Conservation (phyloP, 1,140 invertebrate species). For the Bradysia coprophila region DNA sequence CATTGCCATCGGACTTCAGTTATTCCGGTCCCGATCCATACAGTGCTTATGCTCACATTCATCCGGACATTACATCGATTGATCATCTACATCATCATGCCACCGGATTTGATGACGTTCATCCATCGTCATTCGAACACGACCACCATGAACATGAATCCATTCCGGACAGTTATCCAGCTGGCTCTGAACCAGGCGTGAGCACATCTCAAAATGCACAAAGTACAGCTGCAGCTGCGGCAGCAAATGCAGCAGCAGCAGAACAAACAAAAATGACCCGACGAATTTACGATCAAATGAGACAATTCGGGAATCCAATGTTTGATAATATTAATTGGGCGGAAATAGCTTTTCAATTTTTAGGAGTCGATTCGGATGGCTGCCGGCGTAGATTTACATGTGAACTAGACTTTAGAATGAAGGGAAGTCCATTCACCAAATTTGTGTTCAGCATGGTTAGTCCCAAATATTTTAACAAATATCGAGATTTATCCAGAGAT, state of each 20-base stretch:
- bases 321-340: background rate
- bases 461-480: background rate
- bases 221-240: background rate
- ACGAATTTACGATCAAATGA: background rate
- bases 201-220: background rate
- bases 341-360: constrained; percentile 1
- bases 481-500: background rate
- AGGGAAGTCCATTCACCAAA: background rate
- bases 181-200: background rate
- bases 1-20: no score
- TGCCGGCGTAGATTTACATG: background rate
- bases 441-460: background rate
- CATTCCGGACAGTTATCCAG: background rate
- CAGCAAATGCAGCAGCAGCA: background rate
- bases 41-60: background rate
- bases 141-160: background rate
- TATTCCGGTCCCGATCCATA: background rate
- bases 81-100: background rate
- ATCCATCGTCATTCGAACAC: no score
- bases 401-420: background rate
- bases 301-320: background rate
- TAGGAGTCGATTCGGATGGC: background rate
- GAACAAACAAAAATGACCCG: no score
- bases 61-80: background rate
- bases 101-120: background rate